Percentiles rank a stretch among this genome's conserved stretches.
Conservation (phyloP, 2,113 vertebrate species). For the Phoenicopterus ruber region DNA sequence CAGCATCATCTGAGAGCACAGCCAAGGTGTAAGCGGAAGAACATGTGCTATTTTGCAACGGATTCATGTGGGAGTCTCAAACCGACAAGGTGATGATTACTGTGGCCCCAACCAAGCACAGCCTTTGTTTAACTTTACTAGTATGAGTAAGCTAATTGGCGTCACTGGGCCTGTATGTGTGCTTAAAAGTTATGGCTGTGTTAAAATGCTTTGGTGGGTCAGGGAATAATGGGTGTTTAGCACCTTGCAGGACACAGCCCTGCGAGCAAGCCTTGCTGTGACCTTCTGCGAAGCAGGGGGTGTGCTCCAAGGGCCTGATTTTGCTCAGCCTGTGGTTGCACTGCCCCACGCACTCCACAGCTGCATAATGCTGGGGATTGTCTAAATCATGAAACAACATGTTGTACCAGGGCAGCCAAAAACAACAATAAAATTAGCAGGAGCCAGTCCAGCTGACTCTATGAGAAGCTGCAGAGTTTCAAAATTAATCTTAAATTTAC, state of each 20-base stretch:
- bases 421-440: constrained; percentile 28
- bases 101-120: neutral
- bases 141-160: neutral
- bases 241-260: neutral
- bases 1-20: neutral
- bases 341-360: neutral
- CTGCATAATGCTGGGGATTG: neutral
- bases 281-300: neutral
- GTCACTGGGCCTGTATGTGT: neutral
- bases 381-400: neutral
- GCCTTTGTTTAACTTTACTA: constrained; percentile 18
- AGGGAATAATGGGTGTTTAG: neutral
- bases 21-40: neutral
- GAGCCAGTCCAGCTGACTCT: constrained; percentile 47
- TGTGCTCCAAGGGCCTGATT: neutral
- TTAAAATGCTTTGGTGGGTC: neutral
- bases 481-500: constrained; percentile 74
- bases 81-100: neutral
- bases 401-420: neutral
- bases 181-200: neutral
- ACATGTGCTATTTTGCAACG: neutral
- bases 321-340: neutral
- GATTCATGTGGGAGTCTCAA: neutral
- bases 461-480: constrained; percentile 55
- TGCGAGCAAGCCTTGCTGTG: neutral